Base-by-base conservation (phyloP, 1,140 invertebrate species). In the Orussus abietinus region DNA sequence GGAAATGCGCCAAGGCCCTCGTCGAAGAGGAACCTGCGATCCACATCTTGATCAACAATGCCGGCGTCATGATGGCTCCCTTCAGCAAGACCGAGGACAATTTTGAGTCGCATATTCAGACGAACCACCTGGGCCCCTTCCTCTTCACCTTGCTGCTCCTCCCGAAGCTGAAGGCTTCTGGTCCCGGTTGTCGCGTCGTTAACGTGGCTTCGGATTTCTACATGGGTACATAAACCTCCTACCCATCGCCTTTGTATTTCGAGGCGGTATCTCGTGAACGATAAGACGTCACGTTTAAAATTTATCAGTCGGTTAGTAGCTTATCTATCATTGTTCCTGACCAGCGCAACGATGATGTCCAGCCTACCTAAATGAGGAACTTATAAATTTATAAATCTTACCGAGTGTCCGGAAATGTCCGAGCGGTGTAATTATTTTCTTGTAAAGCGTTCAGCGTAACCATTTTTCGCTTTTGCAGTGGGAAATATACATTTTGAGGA, bases 81-180 rank as follows among this genome's bases (percentile, higher is more conserved):
- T 69, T 79, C 38, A 66, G 68, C 26, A 77, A 77, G 42, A 85
- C 83, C 0, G 78, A 78, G 43, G 88, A 94, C 54, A 89, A 88
- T 1, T 85, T 86, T 59, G 92, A 95, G 62, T 78, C 78, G 36
- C 84, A 90, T 46, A 72, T 91, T 11, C 85, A 83, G 10, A 80
- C 83, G 0, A 91, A 91, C 63, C 82, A 90, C 64, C 66, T 90
- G 34, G 88, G 88, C 0, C 91, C 93, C 56, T 94, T 93, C 59
- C 73, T 93, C 18, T 72, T 96, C 0, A 94, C 90, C 0, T 75
- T 82, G 42, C 63, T 96, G 10, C 64, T 96, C 1, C 51, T 95
- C 36, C 79, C 78, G 37, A 69, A 79, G 53, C 70, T 86, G 17
- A 38, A 35, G 17, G 34, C 44, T 9, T 77, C 82, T 1, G 64